Evolutionary conservation across 2,888 invertebrate genomes (phyloP), one percentile per base, ranked within the genome.

Genomic region (Parapristionchus giblindavisi): DNA sequence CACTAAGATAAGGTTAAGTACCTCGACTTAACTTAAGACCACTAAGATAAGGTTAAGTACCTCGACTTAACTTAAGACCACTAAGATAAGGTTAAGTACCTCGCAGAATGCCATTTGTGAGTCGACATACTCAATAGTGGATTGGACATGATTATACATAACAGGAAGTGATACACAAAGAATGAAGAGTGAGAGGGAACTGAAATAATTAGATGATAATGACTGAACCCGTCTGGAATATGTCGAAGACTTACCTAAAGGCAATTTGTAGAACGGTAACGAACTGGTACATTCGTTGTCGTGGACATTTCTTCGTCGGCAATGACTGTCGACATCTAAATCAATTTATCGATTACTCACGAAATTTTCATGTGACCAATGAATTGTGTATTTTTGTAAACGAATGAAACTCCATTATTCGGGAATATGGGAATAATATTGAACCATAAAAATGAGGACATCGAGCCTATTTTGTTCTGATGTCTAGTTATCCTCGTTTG

Each of bases 121-220:
- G n/a, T 87, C 85, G 24, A 86, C 88, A 75, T 88, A 88, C 43
- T 81, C 81, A 21, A 85, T 82, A 2, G 87, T 88, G 36, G 84
- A 85, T 56, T 87, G 85, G 38, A 88, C 85, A 77, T 84, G 84
- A 78, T 85, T 88, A 81, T 88, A 88, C 86, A 88, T 85, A 58
- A 85, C 78, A 38, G 88, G 88, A 40, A 88, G 80, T 14, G 83
- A 80, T 52, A 86, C 74, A 75, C 84, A 85, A 36, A 87, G 73
- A 52, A 84, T 79, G 38, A 88, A 68, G 38, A 88, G 77, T 27
- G 87, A 87, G 43, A 86, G 76, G 54, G 77, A 78, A 80, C 88
- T 87, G 75, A 75, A 84, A 76, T 8, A 21, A 8, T n/a, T 32
- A 17, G 14, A 27, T 48, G 5, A 48, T 14, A 17, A 5, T 27